Conservation (phyloP, 2,797 vertebrate genomes). For the Anabas testudineus region DNA sequence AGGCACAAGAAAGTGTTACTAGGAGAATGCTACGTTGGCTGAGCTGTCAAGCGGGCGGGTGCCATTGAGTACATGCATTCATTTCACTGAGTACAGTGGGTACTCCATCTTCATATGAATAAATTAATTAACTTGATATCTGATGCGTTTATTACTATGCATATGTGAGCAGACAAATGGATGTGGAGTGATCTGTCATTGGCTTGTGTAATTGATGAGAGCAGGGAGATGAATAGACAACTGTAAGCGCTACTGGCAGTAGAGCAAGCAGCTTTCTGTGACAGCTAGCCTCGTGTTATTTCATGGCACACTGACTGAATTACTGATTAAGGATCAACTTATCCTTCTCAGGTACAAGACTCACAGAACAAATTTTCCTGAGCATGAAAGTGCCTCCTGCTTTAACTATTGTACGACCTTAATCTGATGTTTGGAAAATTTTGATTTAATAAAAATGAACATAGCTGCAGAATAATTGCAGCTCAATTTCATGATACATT, state of each 20-base stretch:
- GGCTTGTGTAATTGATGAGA: slow-evolving; percentile 79
- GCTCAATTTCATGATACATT: slow-evolving; percentile 9
- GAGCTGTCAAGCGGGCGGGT: slow-evolving; percentile 40
- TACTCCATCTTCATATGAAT: slow-evolving; percentile 82
- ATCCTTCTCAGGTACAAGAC: slow-evolving; percentile 44
- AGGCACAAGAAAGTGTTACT: background rate
- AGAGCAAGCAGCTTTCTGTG: slow-evolving; percentile 67
- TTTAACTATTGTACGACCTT: slow-evolving; percentile 7
- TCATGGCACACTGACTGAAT: slow-evolving; percentile 71
- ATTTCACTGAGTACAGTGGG: slow-evolving; percentile 67
- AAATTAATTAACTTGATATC: slow-evolving; percentile 81
- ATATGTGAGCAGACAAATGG: slow-evolving; percentile 75
- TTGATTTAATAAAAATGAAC: background rate
- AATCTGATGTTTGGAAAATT: slow-evolving; percentile 18
- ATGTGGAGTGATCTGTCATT: slow-evolving; percentile 73
- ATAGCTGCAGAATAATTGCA: slow-evolving; percentile 20
- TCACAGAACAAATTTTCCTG: slow-evolving; percentile 34
- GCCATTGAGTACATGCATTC: slow-evolving; percentile 57
- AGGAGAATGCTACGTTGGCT: slow-evolving; percentile 36
- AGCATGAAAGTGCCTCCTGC: slow-evolving; percentile 18
- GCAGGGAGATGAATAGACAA: slow-evolving; percentile 72
- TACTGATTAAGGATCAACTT: slow-evolving; percentile 63
- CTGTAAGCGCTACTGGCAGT: slow-evolving; percentile 68
- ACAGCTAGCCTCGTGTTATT: slow-evolving; percentile 66
- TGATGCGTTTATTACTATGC: slow-evolving; percentile 76